phyloP scores from a whole-genome alignment of 1,140 invertebrate genomes.

The Octopus bimaculoides region DNA sequence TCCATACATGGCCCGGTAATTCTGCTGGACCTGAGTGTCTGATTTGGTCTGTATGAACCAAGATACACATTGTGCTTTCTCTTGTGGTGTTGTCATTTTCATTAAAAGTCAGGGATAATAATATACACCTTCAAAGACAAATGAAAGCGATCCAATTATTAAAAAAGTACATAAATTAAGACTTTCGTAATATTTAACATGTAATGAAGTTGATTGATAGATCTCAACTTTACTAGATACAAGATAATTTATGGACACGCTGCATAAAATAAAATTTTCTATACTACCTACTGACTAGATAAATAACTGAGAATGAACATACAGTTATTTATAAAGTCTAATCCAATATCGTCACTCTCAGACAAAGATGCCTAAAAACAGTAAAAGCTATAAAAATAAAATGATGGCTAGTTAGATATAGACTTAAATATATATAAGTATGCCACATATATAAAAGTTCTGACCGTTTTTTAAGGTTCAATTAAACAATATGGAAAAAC shows the following conservation, averaged over 20 bases:
- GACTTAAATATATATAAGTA: no score
- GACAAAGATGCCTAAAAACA: no score
- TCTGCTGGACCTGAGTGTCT: neutral
- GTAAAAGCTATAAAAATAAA: no score
- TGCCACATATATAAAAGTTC: no score
- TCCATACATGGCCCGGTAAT: neutral
- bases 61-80: constrained; percentile 7
- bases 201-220: neutral
- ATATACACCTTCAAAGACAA: neutral
- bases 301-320: no score
- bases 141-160: neutral
- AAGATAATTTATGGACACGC: constrained; percentile 5
- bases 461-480: no score
- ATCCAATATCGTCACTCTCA: no score
- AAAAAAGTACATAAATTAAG: neutral
- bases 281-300: no score
- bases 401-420: no score
- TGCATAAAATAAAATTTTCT: neutral
- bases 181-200: neutral
- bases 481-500: no score
- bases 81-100: constrained; percentile 1
- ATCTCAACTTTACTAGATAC: constrained; percentile 5
- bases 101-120: constrained; percentile 2
- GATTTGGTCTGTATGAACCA: constrained; percentile 1
- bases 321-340: no score